A percentile compares a stretch with the other conserved stretches of the same genome.
Evolutionary conservation across 2,888 invertebrate genomes (phyloP).

Genomic region (Nudaria mundana): DNA sequence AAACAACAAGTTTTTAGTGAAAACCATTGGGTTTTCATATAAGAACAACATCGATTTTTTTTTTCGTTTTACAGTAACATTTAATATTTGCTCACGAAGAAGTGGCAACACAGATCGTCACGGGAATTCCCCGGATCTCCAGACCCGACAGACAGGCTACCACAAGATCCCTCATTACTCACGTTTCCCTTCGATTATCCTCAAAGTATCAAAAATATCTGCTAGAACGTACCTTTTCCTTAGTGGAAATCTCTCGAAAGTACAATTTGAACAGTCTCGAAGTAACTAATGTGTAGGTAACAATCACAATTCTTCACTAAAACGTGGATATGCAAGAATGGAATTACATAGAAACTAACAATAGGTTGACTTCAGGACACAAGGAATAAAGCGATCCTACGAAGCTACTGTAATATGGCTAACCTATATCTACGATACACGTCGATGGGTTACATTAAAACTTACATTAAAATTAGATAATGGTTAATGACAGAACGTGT

Average conservation of each 20-base stretch:
- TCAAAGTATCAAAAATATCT: conserved; percentile 81
- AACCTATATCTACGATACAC: conserved; percentile 60
- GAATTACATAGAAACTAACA: conserved; percentile 62
- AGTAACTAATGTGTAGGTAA: conserved; percentile 79
- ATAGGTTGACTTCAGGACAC: conserved; percentile 56
- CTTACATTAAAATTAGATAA: conserved; percentile 51
- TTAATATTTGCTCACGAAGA: conserved; percentile 67
- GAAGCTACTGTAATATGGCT: conserved; percentile 62
- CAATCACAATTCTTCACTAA: conserved; percentile 71
- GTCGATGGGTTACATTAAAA: conserved; percentile 53
- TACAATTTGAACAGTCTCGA: conserved; percentile 79
- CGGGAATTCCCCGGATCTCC: conserved; percentile 8
- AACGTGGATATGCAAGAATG: conserved; percentile 77
- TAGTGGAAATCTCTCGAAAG: conserved; percentile 76
- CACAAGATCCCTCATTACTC: conserved; percentile 44
- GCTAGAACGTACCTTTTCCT: conserved; percentile 79
- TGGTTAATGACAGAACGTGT: conserved; percentile 51
- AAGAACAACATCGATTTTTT: conserved; percentile 76
- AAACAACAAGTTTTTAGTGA: conserved; percentile 79
- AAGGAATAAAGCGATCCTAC: conserved; percentile 66
- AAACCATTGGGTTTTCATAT: conserved; percentile 73
- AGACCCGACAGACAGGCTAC: conserved; percentile 10
- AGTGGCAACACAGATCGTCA: conserved; percentile 38
- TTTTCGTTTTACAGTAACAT: conserved; percentile 77
- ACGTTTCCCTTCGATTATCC: conserved; percentile 77